phyloP scores from a whole-genome alignment of 2,797 vertebrate genomes.

The Pseudocheirus occidentalis region DNA sequence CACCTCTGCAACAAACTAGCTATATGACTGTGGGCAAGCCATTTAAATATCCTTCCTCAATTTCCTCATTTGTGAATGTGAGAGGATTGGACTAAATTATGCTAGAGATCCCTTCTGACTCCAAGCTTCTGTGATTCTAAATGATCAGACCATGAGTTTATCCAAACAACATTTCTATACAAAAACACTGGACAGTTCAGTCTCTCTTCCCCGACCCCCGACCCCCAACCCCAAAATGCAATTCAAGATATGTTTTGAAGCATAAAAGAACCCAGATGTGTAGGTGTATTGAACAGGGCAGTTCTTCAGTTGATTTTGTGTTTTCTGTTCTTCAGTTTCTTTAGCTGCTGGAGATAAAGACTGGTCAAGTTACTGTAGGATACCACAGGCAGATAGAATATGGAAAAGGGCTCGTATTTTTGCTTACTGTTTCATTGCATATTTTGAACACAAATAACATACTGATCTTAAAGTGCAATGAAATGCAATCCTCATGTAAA shows the following conservation, averaged over 20 bases:
- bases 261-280: background rate
- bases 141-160: background rate
- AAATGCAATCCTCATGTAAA: background rate
- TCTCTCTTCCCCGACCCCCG: background rate
- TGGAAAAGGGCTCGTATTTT: conserved; percentile 13
- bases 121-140: background rate
- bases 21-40: background rate
- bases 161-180: background rate
- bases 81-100: background rate
- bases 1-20: background rate
- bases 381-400: background rate
- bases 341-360: conserved; percentile 38
- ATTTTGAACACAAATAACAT: background rate
- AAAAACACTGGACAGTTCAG: background rate
- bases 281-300: background rate
- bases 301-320: background rate
- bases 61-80: background rate
- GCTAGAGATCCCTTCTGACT: background rate
- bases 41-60: background rate
- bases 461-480: background rate
- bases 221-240: too few relatives aligned
- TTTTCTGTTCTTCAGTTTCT: conserved; percentile 13
- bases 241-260: background rate
- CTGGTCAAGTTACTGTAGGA: background rate
- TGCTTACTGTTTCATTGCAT: conserved; percentile 14